Percentiles rank a stretch among this genome's conserved stretches.
phyloP scores from a whole-genome alignment of 2,888 invertebrate species.

The Baccha elongata region DNA sequence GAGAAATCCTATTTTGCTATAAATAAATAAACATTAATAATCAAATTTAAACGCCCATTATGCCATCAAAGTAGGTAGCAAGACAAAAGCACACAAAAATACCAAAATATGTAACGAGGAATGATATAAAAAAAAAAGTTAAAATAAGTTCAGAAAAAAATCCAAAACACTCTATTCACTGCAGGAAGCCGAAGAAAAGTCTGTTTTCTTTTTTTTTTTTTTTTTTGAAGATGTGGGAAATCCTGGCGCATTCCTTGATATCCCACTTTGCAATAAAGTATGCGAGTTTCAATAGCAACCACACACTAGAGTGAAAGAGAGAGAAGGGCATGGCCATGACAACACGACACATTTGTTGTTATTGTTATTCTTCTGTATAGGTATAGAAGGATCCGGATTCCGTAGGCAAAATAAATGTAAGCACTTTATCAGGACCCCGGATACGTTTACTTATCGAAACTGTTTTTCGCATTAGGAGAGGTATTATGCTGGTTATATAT shows the following conservation, averaged over 20 bases:
- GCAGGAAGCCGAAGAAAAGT: constrained; percentile 55
- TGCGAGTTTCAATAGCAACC: constrained; percentile 12
- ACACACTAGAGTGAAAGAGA: background rate
- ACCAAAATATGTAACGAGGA: background rate
- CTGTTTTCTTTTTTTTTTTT: background rate
- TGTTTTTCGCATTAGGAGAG: constrained; percentile 69
- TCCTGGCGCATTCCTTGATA: constrained; percentile 9
- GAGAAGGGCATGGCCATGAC: constrained; percentile 44
- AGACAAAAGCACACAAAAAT: constrained; percentile 21
- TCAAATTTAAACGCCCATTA: constrained; percentile 63
- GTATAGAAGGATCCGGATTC: constrained; percentile 24
- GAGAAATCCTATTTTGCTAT: constrained; percentile 35
- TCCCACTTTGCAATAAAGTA: constrained; percentile 32
- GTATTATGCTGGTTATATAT: constrained; percentile 45
- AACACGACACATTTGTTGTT: constrained; percentile 32
- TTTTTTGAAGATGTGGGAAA: background rate
- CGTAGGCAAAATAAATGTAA: constrained; percentile 66
- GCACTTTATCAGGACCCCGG: constrained; percentile 70
- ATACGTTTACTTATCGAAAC: constrained; percentile 72
- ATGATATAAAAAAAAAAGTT: constrained; percentile 5
- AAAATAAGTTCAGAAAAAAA: constrained; percentile 15
- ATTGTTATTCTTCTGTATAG: background rate
- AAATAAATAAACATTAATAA: constrained; percentile 60
- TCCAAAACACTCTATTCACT: constrained; percentile 53
- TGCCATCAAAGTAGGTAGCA: constrained; percentile 51